Conservation (phyloP, 1,140 invertebrate genomes). For the Bactericera cockerelli region DNA sequence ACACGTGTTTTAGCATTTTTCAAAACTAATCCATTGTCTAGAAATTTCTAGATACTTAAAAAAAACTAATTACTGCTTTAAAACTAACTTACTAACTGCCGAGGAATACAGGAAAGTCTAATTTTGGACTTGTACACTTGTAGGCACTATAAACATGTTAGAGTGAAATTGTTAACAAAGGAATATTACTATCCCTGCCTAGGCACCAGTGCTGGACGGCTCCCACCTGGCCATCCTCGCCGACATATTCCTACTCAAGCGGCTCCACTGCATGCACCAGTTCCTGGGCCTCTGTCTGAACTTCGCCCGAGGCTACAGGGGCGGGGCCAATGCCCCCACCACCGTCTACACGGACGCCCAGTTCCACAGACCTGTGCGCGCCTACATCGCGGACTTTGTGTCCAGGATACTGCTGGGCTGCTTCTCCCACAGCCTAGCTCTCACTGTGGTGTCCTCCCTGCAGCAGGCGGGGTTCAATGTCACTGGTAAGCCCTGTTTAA, state of each 20-base stretch:
- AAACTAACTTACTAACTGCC: too few relatives aligned
- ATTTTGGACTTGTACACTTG: too few relatives aligned
- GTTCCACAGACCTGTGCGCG: slow-evolving; percentile 53
- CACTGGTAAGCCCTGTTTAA: slow-evolving; percentile 30
- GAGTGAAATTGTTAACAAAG: too few relatives aligned
- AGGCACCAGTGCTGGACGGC: slow-evolving; percentile 54
- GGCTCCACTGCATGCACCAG: slow-evolving; percentile 56
- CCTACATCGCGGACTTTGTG: slow-evolving; percentile 72
- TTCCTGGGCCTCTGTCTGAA: slow-evolving; percentile 51
- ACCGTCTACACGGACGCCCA: slow-evolving; percentile 45
- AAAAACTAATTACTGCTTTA: too few relatives aligned
- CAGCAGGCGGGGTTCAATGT: slow-evolving; percentile 54
- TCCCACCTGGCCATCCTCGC: slow-evolving; percentile 47
- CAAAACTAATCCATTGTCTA: too few relatives aligned
- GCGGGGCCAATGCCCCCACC: slow-evolving; percentile 26
- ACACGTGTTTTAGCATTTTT: too few relatives aligned
- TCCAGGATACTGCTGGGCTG: slow-evolving; percentile 61
- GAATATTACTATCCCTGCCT: too few relatives aligned
- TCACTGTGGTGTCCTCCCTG: slow-evolving; percentile 50
- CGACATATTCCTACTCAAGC: slow-evolving; percentile 61
- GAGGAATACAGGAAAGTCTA: too few relatives aligned
- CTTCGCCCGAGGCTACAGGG: slow-evolving; percentile 36
- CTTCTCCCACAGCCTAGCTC: slow-evolving; percentile 53
- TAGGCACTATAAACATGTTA: too few relatives aligned
- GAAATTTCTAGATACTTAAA: too few relatives aligned